Conservation (phyloP, 1,140 invertebrate species). For the Campoletis sonorensis region DNA sequence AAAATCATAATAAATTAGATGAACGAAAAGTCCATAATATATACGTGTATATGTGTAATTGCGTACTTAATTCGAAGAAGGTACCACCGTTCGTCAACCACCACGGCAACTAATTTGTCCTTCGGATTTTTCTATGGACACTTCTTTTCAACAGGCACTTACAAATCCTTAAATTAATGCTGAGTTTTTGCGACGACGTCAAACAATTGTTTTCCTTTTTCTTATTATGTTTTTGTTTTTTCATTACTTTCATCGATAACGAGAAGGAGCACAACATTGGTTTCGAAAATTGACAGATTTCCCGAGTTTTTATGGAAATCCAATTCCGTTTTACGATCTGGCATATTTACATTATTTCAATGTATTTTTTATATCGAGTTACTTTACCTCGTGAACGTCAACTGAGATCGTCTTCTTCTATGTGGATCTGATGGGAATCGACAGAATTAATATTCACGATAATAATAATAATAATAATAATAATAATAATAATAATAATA, state of each 20-base stretch:
- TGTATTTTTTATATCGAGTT: slow-evolving; percentile 48
- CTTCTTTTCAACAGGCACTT: slow-evolving; percentile 34
- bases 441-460: slow-evolving; percentile 15
- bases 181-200: neutral
- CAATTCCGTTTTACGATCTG: slow-evolving; percentile 17
- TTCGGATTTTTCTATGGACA: neutral
- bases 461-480: slow-evolving; percentile 41
- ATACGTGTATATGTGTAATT: slow-evolving; percentile 2
- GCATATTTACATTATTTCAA: neutral
- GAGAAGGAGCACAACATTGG: neutral
- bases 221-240: neutral
- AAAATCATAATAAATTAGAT: slow-evolving; percentile 13
- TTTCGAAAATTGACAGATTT: neutral
- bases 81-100: neutral
- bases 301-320: slow-evolving; percentile 32
- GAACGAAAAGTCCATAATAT: slow-evolving; percentile 16
- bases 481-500: slow-evolving; percentile 4
- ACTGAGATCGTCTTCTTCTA: slow-evolving; percentile 66
- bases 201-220: neutral
- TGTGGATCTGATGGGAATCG: slow-evolving; percentile 61
- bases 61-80: neutral
- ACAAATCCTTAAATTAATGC: slow-evolving; percentile 21
- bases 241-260: neutral
- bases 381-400: slow-evolving; percentile 58
- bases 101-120: neutral